These are phyloP conservation scores for Catamblyrhynchus diadema DNA, from an alignment of 2,797 vertebrate species.

Conservation along the genomic window DNA sequence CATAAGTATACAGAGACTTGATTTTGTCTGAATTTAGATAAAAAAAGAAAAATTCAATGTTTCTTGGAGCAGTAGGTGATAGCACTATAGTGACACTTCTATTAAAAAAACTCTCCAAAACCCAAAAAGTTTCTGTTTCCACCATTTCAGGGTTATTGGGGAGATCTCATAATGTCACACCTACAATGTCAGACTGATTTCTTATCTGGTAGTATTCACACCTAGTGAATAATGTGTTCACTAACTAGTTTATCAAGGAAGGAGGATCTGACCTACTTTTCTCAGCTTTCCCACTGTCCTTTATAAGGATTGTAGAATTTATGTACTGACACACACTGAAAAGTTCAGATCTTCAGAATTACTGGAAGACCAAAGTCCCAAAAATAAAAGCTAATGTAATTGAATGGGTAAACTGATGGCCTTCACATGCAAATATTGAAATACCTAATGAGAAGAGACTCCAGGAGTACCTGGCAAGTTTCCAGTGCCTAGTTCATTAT, in stretches of 20 bases:
- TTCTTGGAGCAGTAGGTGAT: slow-evolving; percentile 17
- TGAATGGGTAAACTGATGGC: background rate
- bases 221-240: background rate
- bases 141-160: background rate
- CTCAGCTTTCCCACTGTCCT: background rate
- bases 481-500: background rate
- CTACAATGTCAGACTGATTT: background rate
- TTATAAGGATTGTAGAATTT: background rate
- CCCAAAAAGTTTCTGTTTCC: background rate
- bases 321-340: background rate
- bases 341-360: background rate
- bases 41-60: background rate
- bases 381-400: background rate
- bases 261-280: background rate
- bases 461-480: background rate
- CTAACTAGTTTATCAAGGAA: background rate
- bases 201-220: background rate
- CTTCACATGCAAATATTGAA: background rate
- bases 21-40: background rate
- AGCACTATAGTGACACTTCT: background rate
- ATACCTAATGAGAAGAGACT: background rate
- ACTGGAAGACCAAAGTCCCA: background rate
- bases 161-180: background rate
- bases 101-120: background rate
- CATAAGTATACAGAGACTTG: background rate